Conservation (phyloP, 2,113 vertebrate genomes). For the Nyctereutes procyonoides region DNA sequence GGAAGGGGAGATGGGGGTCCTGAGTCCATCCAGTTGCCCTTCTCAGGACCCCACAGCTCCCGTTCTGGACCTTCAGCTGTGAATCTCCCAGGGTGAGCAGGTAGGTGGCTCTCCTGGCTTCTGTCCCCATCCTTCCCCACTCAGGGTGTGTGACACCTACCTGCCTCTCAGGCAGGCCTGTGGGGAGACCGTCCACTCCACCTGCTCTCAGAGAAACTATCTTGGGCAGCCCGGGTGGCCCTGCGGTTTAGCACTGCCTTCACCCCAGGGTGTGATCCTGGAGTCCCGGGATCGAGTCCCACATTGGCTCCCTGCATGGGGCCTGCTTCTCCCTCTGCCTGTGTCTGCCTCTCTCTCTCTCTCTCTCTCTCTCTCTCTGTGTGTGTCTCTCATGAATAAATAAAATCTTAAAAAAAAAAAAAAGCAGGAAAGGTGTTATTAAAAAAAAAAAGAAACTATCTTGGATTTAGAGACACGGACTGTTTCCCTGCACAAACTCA, state of each 20-base stretch:
- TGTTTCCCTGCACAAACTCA: background rate
- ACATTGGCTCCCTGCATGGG: no score
- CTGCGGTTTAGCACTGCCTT: no score
- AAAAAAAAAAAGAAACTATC: no score
- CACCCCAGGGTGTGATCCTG: no score
- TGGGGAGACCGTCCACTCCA: background rate
- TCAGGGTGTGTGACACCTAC: background rate
- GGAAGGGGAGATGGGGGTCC: background rate
- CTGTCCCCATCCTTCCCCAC: background rate
- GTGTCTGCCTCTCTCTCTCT: no score
- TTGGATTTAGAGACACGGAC: background rate
- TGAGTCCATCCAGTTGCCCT: accelerated
- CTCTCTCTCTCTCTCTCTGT: no score
- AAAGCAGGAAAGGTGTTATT: no score
- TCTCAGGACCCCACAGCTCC: background rate
- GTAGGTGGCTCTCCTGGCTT: background rate
- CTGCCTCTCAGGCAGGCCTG: background rate
- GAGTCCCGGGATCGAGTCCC: no score
- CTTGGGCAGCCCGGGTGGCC: no score
- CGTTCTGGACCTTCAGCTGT: background rate
- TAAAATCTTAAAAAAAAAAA: no score
- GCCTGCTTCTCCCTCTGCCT: no score
- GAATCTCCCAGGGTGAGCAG: background rate
- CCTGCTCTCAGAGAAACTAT: background rate
- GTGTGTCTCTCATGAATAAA: no score